Evolutionary conservation across 2,797 vertebrate genomes (phyloP).

Genomic region (Gambelia wislizenii): DNA sequence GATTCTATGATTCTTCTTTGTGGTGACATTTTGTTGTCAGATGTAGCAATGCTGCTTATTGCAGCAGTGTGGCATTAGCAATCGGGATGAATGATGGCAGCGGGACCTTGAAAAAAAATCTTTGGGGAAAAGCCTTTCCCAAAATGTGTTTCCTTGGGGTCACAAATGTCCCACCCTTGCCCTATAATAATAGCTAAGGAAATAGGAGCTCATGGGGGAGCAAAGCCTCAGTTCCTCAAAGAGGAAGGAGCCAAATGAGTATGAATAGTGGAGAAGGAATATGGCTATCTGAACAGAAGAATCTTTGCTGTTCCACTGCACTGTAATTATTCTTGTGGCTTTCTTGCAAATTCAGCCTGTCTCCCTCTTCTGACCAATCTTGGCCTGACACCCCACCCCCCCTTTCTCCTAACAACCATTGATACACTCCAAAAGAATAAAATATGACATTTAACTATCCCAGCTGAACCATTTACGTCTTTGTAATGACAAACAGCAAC

Average conservation of each 20-base stretch:
- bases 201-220: background rate
- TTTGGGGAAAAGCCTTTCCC: no score
- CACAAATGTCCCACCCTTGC: no score
- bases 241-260: background rate
- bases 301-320: background rate
- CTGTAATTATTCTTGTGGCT: background rate
- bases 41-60: background rate
- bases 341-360: background rate
- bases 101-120: no score
- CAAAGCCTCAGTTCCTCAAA: background rate
- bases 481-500: slow-evolving; percentile 72
- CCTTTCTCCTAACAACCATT: background rate
- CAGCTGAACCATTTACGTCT: slow-evolving; percentile 73
- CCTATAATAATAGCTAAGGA: no score
- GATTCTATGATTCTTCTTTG: no score
- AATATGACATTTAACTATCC: slow-evolving; percentile 47
- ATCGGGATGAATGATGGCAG: no score
- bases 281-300: background rate
- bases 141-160: no score
- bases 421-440: background rate
- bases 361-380: slow-evolving; percentile 18
- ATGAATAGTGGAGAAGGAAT: background rate
- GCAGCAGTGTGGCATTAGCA: no score
- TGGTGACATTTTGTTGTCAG: background rate
- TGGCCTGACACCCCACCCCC: background rate